Evolutionary conservation across 92 coral and sea anemone species (phyloP).

Genomic region (Zoanthus sansibaricus): DNA sequence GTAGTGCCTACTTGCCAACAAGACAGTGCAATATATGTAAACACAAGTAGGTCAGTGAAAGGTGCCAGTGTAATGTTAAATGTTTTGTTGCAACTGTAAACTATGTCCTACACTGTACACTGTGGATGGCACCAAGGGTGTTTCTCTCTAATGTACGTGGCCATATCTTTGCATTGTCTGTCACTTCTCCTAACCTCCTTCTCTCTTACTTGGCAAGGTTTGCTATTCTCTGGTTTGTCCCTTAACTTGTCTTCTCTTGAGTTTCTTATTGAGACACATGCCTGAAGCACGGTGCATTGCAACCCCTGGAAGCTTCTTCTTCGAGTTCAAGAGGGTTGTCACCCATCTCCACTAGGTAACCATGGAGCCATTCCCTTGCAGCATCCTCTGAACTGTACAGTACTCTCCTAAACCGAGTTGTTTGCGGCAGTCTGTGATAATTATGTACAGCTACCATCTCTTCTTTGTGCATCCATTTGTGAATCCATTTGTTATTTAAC

Average conservation of each 20-base stretch:
- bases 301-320: too few species aligned
- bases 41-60: not conserved
- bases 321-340: too few species aligned
- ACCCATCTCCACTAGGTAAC: too few species aligned
- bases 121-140: not conserved
- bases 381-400: not conserved
- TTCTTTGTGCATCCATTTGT: not conserved
- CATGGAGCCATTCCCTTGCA: not conserved
- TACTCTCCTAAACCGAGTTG: not conserved
- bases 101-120: not conserved
- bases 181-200: constrained; percentile 49
- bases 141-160: not conserved
- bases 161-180: constrained; percentile 50
- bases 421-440: too few species aligned
- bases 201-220: too few species aligned
- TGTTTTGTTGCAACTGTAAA: not conserved
- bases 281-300: not conserved
- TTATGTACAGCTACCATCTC: not conserved
- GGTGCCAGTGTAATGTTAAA: not conserved
- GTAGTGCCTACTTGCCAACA: not conserved
- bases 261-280: not conserved
- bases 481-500: not conserved
- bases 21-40: not conserved
- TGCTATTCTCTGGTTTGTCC: not conserved
- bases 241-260: not conserved